phyloP scores from a whole-genome alignment of 2,888 invertebrate species.

The Netelia inedita region DNA sequence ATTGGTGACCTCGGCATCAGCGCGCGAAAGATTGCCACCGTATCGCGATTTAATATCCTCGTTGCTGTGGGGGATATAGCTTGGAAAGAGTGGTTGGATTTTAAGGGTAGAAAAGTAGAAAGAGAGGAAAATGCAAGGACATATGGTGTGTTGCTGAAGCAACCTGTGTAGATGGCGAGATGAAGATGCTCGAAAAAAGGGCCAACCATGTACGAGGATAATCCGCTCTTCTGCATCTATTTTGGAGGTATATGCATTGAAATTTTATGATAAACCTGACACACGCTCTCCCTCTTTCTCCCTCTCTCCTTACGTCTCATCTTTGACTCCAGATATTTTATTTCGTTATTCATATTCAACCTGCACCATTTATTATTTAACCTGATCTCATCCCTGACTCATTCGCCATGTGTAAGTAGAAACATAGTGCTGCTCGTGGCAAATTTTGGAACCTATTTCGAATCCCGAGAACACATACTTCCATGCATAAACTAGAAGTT shows the following conservation, averaged over 20 bases:
- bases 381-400: slow-evolving; percentile 39
- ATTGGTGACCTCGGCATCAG: slow-evolving; percentile 51
- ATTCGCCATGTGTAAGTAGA: neutral
- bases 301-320: neutral
- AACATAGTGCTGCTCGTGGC: neutral
- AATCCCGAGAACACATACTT: too few relatives aligned
- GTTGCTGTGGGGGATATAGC: slow-evolving; percentile 23
- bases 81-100: neutral
- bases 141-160: slow-evolving; percentile 29
- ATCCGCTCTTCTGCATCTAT: slow-evolving; percentile 62
- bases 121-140: slow-evolving; percentile 24
- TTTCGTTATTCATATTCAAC: slow-evolving; percentile 16
- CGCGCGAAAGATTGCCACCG: slow-evolving; percentile 51
- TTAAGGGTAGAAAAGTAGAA: slow-evolving; percentile 10
- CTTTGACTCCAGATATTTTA: neutral
- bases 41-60: slow-evolving; percentile 66
- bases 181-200: slow-evolving; percentile 31
- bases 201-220: slow-evolving; percentile 39
- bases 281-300: slow-evolving; percentile 32
- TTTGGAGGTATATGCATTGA: slow-evolving; percentile 65
- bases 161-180: slow-evolving; percentile 40
- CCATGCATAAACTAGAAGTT: neutral
- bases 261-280: slow-evolving; percentile 66
- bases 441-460: neutral
- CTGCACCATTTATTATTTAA: slow-evolving; percentile 3